Evolutionary conservation across 1,140 invertebrate species (phyloP), one percentile per base, ranked within the genome.

Genomic region (Zaprionus africanus): DNA sequence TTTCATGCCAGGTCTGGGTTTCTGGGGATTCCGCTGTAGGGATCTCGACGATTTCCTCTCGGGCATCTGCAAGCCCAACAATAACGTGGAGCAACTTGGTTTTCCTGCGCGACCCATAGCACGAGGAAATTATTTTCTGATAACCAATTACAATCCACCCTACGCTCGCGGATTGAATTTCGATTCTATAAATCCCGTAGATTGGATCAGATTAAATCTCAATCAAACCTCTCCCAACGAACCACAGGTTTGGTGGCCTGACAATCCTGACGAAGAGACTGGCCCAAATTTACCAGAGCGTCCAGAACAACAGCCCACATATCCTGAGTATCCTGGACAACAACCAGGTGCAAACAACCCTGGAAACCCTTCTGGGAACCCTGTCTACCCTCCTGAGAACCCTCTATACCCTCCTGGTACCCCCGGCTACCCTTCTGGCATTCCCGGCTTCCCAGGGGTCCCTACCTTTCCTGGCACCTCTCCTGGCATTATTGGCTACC

Each of bases 21-120:
- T 79, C 9, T 60, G 41, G 43, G 69, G 76, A n/a, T 63, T 41
- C n/a, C 13, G 11, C 4, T 79, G 78, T 43, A 51, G 12, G 13
- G 46, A 51, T 51, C 9, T 51, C 17, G 19, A 51, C 0, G 19
- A 19, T 51, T 24, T 24, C 13, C 46, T 51, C 9, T 11, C 19
- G 4, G 46, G 46, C 19, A 0, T 51, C 1, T 51, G 46, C 46
- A 12, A 13, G 11, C 46, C 46, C 46, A 51, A 51, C 5, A 51
- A 13, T n/a, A 51, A 51, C 22, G 3, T 24, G 12, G 19, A 12
- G 19, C 46, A 51, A 24, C 46, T 51, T 13, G 46, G 46, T 19
- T 51, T 22, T 51, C 46, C 17, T 12, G 46, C 13, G n/a, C 9
- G 19, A 11, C 9, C 9, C 3, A 22, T 11, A 22, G 19, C 46